Conservation (phyloP, 2,888 invertebrate genomes). For the Pecten maximus region DNA sequence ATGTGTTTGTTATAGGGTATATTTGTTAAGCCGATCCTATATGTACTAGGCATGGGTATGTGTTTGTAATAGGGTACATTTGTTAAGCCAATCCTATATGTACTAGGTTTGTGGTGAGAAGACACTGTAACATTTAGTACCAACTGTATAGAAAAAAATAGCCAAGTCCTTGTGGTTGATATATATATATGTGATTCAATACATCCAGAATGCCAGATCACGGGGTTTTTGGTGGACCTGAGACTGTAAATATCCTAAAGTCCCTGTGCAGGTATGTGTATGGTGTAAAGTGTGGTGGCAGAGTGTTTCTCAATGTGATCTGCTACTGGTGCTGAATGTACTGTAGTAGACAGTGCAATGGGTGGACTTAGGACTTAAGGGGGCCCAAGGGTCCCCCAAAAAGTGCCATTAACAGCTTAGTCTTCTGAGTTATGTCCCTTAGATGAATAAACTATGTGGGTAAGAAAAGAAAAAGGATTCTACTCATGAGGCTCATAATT, state of each 20-base stretch:
- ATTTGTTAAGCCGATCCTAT: no score
- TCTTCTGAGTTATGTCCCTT: conserved; percentile 15
- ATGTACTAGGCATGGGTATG: no score
- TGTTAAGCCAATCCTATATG: no score
- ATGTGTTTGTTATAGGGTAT: no score
- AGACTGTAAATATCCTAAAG: neutral
- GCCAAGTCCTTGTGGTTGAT: no score
- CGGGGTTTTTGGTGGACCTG: neutral
- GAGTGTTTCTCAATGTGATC: neutral
- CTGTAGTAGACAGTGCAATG: neutral
- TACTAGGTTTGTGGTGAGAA: no score
- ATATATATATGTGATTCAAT: no score
- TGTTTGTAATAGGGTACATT: no score
- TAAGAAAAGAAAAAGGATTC: neutral
- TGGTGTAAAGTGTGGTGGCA: neutral
- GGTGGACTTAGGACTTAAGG: conserved; percentile 6
- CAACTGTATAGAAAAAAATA: no score
- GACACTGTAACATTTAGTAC: no score
- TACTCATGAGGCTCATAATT: neutral
- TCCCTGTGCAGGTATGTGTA: neutral
- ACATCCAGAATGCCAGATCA: neutral
- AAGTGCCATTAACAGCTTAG: neutral
- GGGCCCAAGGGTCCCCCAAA: neutral
- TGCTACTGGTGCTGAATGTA: neutral
- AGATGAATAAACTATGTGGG: neutral